These are phyloP conservation scores for Arenaria interpres DNA, from an alignment of 2,113 vertebrate genomes.

Conservation along the genomic window DNA sequence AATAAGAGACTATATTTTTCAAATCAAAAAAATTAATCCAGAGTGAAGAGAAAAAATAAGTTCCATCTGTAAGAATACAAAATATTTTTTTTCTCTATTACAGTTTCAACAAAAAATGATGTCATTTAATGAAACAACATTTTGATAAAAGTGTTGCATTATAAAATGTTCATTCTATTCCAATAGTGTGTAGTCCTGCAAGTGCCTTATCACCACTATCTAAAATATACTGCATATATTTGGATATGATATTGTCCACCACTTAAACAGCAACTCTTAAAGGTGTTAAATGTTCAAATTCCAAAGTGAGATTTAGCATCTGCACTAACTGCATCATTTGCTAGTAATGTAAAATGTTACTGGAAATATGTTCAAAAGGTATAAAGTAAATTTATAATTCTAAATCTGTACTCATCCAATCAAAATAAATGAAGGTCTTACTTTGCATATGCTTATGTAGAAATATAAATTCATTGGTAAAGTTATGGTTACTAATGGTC, in stretches of 20 bases:
- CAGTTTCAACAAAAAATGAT: not conserved
- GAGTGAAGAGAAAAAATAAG: not conserved
- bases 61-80: not conserved
- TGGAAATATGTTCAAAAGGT: not conserved
- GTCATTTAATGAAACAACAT: not conserved
- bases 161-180: not conserved
- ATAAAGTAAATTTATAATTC: not conserved
- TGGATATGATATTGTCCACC: not conserved
- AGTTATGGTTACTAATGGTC: not conserved
- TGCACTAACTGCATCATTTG: not conserved
- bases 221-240: not conserved
- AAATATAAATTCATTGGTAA: not conserved
- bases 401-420: not conserved
- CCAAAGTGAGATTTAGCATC: not conserved
- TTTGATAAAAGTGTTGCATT: not conserved
- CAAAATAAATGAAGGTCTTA: not conserved
- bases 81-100: not conserved
- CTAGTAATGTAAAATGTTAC: not conserved
- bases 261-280: not conserved
- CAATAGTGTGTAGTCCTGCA: not conserved
- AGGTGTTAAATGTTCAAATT: not conserved
- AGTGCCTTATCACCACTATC: not conserved
- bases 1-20: not conserved
- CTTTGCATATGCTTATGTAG: not conserved
- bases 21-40: not conserved